Evolutionary conservation across 2,113 vertebrate genomes (phyloP), one percentile per base, ranked within the genome.

Genomic region (Tapirus terrestris): DNA sequence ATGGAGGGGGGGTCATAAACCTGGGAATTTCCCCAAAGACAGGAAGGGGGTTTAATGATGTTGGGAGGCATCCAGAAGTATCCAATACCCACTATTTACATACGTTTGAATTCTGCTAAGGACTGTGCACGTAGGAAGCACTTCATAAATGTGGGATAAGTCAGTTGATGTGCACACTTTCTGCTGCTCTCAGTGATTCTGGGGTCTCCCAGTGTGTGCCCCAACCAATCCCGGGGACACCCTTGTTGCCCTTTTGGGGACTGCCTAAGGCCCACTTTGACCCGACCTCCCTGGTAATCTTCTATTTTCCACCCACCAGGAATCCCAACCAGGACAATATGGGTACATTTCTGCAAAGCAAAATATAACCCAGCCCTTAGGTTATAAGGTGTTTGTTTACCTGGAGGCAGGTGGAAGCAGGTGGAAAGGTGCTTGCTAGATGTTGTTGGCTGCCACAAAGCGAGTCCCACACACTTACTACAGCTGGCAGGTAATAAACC

Each of bases 401-500:
- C 80, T 95, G 77, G n/a, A 67, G 87, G 72, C 60, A 82, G 63
- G 63, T 53, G 51, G 51, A 53, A 85, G 72, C 60, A 85, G 89
- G 95, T 93, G 72, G 81, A 82, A 73, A 27, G 56, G 25, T 80
- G 9, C 70, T 95, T 94, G n/a, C 43, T 73, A 82, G 94, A 82
- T 89, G 88, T 0, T 18, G 11, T 36, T 96, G 61, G 33, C 58
- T 96, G 84, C 94, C 83, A 45, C 60, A 45, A 2, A 1, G 61
- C 94, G 58, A 93, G 61, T 31, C 82, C 92, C 48, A 58, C 43
- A 79, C n/a, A 84, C 92, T 87, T 76, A 31, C 95, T 96, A 36
- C 33, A 79, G 89, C 92, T 87, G 72, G 89, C 68, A 79, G 86
- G 91, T 79, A 94, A 96, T 83, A 96, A 97, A 84, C 68, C 72